Evolutionary conservation across 2,113 vertebrate species (phyloP).

Genomic region (Oreochromis aureus): DNA sequence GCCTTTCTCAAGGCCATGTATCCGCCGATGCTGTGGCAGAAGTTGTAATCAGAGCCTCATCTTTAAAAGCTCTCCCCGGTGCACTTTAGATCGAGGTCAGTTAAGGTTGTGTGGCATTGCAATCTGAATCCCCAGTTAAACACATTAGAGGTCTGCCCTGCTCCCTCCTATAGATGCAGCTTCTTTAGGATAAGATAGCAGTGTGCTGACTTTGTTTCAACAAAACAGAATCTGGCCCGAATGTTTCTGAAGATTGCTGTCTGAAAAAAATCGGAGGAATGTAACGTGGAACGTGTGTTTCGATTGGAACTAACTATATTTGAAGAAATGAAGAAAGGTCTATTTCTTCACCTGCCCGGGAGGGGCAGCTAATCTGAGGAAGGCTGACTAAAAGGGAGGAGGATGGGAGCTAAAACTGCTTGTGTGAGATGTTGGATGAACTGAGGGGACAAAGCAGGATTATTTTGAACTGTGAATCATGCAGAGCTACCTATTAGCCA

Average conservation of each 20-base stretch:
- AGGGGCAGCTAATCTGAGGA: not conserved
- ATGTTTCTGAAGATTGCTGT: not conserved
- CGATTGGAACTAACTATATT: not conserved
- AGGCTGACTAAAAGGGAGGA: not conserved
- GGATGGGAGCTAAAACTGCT: not conserved
- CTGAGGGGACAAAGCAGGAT: not conserved
- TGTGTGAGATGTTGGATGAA: not conserved
- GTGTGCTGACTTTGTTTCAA: conserved; percentile 6
- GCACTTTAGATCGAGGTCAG: conserved; percentile 55
- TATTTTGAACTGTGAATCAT: not conserved
- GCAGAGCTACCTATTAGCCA: not conserved
- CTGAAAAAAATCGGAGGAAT: not conserved
- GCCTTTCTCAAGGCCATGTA: not conserved
- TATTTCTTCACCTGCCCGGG: not conserved
- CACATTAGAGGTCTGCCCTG: conserved; percentile 10
- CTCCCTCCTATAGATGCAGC: conserved; percentile 3
- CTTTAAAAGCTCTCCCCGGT: conserved; percentile 45
- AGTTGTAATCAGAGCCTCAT: conserved; percentile 29
- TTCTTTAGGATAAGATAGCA: conserved; percentile 27
- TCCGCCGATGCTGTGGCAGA: not conserved
- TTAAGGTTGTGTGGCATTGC: conserved; percentile 27
- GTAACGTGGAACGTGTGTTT: not conserved
- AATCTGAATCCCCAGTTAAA: conserved; percentile 36
- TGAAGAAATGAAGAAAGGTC: not conserved
- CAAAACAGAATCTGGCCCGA: not conserved